Evolutionary conservation across 2,797 vertebrate species (phyloP), one percentile per base, ranked within the genome.

Genomic region (Pogoniulus pusillus): DNA sequence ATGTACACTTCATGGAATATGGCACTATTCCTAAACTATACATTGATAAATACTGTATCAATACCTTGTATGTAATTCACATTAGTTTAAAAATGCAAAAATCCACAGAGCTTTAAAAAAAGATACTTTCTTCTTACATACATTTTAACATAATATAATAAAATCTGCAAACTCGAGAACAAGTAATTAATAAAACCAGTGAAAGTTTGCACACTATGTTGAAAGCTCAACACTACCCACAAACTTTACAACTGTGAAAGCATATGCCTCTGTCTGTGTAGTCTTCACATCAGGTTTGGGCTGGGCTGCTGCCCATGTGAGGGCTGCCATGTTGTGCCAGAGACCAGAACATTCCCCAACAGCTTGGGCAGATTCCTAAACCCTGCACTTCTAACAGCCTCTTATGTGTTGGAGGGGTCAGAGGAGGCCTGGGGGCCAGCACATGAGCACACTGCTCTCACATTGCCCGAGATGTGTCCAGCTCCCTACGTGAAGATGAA

Each of bases 401-500:
- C 45, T 17, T 12, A 37, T 51, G 29, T 13, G 13, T 9, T 45
- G 16, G 29, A 57, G 29, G 3, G 3, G 34, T 39, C 53, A 49
- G 71, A 60, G 55, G 41, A 47, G n/a, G 57, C 51, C 58, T n/a
- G 1, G 0, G 27, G 59, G 12, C 1, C 37, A 0, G 49, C 20
- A 18, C 1, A 1, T 20, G 30, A 18, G 41, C 18, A 24, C 6
- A 0, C 41, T 26, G 27, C 24, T 24, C 30, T n/a, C 9, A 3
- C n/a, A 20, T 20, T 6, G 55, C 34, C 12, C 0, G 0, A 34
- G 41, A 27, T 0, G 1, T 1, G 0, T 29, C 32, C 0, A 1
- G 20, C 35, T 39, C 14, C 63, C 37, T 35, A 9, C 12, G 13
- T 10, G 19, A 37, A 54, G 29, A 49, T 0, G 1, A 51, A 43